phyloP scores from a whole-genome alignment of 2,888 invertebrate species.

The Napeogenes inachia region DNA sequence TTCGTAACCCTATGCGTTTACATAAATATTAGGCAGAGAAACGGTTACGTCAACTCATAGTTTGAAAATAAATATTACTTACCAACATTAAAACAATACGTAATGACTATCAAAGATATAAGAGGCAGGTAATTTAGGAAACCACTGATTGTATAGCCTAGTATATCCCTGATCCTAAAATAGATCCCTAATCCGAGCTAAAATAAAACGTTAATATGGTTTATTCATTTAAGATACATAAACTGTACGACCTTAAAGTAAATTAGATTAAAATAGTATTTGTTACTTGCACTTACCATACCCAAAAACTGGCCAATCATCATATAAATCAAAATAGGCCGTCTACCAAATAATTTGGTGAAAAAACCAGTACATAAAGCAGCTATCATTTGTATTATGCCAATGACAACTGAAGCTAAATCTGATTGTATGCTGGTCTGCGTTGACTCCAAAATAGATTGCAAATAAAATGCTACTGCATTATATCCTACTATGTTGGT shows the following conservation, averaged over 20 bases:
- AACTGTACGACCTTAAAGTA: no score
- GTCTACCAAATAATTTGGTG: neutral
- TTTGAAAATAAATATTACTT: neutral
- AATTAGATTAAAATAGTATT: no score
- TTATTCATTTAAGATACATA: no score
- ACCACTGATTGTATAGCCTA: neutral
- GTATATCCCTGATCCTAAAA: neutral
- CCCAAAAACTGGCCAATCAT: neutral
- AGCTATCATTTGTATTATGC: neutral
- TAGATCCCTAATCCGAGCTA: neutral
- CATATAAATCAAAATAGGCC: neutral
- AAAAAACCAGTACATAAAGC: neutral
- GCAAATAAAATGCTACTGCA: constrained; percentile 3
- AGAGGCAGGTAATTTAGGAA: neutral
- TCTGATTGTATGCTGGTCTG: neutral
- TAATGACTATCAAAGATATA: neutral
- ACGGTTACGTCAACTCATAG: no score
- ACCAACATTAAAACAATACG: constrained; percentile 3
- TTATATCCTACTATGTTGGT: neutral
- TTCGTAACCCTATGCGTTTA: no score
- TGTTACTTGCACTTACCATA: neutral
- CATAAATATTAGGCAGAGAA: no score
- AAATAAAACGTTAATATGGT: neutral
- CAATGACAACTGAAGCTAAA: neutral
- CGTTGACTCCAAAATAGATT: neutral